Evolutionary conservation across 2,888 invertebrate genomes (phyloP).

Genomic region (Willowsia nigromaculata): DNA sequence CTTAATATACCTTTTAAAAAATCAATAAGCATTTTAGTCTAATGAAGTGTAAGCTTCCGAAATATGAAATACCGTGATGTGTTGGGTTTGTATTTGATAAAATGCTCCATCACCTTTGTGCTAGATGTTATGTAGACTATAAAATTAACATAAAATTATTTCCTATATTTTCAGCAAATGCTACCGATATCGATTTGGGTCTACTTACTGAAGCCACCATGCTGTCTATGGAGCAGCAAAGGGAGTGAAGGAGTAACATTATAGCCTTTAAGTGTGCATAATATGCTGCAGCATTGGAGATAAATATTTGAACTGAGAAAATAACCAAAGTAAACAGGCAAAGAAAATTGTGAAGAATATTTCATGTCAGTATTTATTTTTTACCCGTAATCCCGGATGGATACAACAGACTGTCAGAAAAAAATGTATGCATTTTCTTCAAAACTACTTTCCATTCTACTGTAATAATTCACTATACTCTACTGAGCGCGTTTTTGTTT

Average conservation of each 20-base stretch:
- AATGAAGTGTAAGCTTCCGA: neutral
- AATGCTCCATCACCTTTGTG: neutral
- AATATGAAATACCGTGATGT: neutral
- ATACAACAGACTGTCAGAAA: too few relatives aligned
- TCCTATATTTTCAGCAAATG: slow-evolving; percentile 86
- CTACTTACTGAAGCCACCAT: slow-evolving; percentile 91
- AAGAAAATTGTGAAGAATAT: too few relatives aligned
- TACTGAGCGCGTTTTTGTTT: too few relatives aligned
- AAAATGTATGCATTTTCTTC: too few relatives aligned
- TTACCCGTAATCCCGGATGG: too few relatives aligned
- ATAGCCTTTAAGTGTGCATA: neutral
- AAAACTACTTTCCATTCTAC: too few relatives aligned
- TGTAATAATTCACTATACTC: too few relatives aligned
- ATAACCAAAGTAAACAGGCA: too few relatives aligned
- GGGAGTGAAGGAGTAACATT: neutral
- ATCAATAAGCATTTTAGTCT: neutral
- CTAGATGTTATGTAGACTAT: neutral
- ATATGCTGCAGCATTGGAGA: neutral
- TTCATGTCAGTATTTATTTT: too few relatives aligned
- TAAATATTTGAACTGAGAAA: too few relatives aligned
- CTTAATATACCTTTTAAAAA: neutral
- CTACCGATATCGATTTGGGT: slow-evolving; percentile 91
- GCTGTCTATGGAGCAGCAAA: slow-evolving; percentile 83
- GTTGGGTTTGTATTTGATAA: neutral
- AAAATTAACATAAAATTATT: slow-evolving; percentile 10